Percentiles rank a stretch among this genome's conserved stretches.
Conservation (phyloP, 2,113 vertebrate species). For the Nothobranchius furzeri region DNA sequence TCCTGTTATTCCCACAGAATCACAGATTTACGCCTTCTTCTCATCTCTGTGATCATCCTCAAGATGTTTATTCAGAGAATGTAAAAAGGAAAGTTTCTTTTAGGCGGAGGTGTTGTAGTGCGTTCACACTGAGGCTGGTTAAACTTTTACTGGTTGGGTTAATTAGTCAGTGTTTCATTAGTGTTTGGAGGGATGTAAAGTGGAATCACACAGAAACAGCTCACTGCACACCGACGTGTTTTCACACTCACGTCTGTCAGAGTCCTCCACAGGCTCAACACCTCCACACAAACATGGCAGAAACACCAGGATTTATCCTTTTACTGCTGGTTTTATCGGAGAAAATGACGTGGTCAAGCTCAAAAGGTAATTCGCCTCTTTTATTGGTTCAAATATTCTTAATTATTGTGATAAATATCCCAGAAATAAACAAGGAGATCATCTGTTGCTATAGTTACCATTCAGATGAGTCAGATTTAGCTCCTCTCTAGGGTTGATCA, state of each 20-base stretch:
- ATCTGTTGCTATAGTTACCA: no score
- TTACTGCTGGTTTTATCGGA: slow-evolving; percentile 59
- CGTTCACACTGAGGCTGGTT: slow-evolving; percentile 52
- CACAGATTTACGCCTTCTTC: no score
- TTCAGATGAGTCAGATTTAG: no score
- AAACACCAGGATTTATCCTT: slow-evolving; percentile 26
- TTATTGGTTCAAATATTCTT: no score
- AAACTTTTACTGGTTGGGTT: slow-evolving; percentile 74
- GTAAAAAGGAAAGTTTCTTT: not conserved
- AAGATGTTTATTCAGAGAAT: no score
- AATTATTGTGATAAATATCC: not conserved
- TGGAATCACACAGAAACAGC: slow-evolving; percentile 51
- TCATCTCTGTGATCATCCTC: no score
- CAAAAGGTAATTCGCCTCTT: slow-evolving; percentile 65
- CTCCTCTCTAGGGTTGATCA: no score
- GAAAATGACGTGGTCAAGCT: slow-evolving; percentile 33
- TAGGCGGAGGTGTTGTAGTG: slow-evolving; percentile 7
- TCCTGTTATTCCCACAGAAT: no score
- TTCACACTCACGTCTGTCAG: slow-evolving; percentile 42
- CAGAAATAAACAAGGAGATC: no score
- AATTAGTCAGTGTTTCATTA: slow-evolving; percentile 74
- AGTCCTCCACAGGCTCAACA: slow-evolving; percentile 20
- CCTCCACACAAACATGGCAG: slow-evolving; percentile 57
- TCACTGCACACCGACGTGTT: slow-evolving; percentile 48
- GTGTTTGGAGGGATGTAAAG: slow-evolving; percentile 61